phyloP scores from a whole-genome alignment of 2,888 invertebrate genomes.

The Scelioninae gen. 1 region DNA sequence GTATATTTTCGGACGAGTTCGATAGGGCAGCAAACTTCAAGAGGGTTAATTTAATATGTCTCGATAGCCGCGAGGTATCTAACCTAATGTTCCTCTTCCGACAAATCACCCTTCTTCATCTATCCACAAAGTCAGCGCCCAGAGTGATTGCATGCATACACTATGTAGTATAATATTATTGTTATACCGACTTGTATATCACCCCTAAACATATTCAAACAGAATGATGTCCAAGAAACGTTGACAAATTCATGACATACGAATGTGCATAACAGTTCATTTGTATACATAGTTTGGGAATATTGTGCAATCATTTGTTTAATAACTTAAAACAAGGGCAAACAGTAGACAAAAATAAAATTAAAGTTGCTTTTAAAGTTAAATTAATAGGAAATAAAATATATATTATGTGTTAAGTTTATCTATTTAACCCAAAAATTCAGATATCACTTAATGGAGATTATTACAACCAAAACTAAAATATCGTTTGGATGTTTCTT shows the following conservation, averaged over 20 bases:
- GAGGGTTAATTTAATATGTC: slow-evolving; percentile 81
- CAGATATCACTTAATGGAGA: no score
- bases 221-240: slow-evolving; percentile 33
- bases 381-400: no score
- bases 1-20: slow-evolving; percentile 75
- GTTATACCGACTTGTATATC: slow-evolving; percentile 39
- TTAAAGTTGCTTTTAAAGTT: no score
- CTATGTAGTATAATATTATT: slow-evolving; percentile 63
- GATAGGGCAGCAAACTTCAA: slow-evolving; percentile 67
- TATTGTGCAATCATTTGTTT: no score
- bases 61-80: slow-evolving; percentile 79
- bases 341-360: no score
- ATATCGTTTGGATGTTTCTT: no score
- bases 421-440: no score
- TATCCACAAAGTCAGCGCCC: slow-evolving; percentile 65
- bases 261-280: neutral
- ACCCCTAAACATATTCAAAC: slow-evolving; percentile 28
- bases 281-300: no score
- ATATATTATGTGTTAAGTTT: no score
- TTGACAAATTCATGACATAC: slow-evolving; percentile 25
- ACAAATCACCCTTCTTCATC: slow-evolving; percentile 68
- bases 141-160: slow-evolving; percentile 62
- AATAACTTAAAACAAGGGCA: no score
- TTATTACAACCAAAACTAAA: no score
- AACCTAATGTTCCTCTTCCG: slow-evolving; percentile 68